Percentiles rank a stretch among this genome's conserved stretches.
Conservation (phyloP, 1,140 invertebrate genomes). For the Pseudomyrmex dendroicus region DNA sequence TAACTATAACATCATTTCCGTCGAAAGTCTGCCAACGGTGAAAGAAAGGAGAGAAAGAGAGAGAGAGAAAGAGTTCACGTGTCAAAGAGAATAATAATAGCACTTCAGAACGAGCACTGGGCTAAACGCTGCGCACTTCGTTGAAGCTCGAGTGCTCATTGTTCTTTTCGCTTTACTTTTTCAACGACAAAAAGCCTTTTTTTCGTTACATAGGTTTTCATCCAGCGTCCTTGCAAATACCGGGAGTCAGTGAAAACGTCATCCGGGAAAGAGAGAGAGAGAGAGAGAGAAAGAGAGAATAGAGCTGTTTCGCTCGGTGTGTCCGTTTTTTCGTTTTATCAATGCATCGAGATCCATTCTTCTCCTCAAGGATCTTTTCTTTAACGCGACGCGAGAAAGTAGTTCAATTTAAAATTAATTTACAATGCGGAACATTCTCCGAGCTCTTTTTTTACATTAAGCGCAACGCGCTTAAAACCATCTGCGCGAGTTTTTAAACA, state of each 20-base stretch:
- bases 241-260: conserved; percentile 36
- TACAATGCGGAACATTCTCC: not conserved
- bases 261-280: not conserved
- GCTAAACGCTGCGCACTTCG: conserved; percentile 65
- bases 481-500: not conserved
- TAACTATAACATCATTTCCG: conserved; percentile 21
- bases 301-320: not conserved
- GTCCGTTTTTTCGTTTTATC: conserved; percentile 44
- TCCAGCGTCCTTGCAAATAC: conserved; percentile 49
- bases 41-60: not conserved
- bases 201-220: conserved; percentile 54
- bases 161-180: conserved; percentile 68
- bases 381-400: conserved; percentile 17
- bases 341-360: conserved; percentile 35
- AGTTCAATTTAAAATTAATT: conserved; percentile 44
- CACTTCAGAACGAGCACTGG: conserved; percentile 55
- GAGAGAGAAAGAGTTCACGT: conserved; percentile 5
- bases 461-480: not conserved
- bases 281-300: not conserved
- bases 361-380: conserved; percentile 28
- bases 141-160: conserved; percentile 71
- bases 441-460: not conserved
- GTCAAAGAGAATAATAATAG: conserved; percentile 67
- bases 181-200: conserved; percentile 40
- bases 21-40: not conserved